phyloP scores from a whole-genome alignment of 2,888 invertebrate genomes.

The Tuta absoluta region DNA sequence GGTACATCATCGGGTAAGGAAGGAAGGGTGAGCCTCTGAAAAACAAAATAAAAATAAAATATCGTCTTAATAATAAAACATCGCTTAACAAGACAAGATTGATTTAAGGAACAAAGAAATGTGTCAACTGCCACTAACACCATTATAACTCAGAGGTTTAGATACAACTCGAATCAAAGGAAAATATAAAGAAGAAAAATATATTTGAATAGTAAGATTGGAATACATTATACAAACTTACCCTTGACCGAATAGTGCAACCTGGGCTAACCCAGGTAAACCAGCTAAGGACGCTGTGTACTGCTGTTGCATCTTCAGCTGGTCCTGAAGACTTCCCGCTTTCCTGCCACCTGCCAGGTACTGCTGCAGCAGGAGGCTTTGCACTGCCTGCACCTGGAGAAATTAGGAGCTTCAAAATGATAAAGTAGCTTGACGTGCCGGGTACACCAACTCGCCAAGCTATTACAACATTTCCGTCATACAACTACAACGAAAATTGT shows the following conservation, averaged over 20 bases:
- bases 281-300: constrained; percentile 74
- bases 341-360: constrained; percentile 69
- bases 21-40: constrained; percentile 74
- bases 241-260: constrained; percentile 76
- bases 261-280: constrained; percentile 70
- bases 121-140: no score
- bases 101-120: no score
- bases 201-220: no score
- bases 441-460: no score
- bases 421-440: no score
- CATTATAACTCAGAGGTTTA: no score
- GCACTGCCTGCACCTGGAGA: constrained; percentile 73
- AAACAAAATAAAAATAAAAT: constrained; percentile 30
- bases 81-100: no score
- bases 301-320: constrained; percentile 75
- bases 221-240: no score
- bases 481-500: no score
- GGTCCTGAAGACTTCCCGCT: constrained; percentile 71
- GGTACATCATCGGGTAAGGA: constrained; percentile 77
- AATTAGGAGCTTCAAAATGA: background rate
- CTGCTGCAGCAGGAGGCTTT: constrained; percentile 74
- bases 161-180: no score
- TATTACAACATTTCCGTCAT: no score
- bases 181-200: no score
- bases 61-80: background rate